These are phyloP conservation scores for Megalops atlanticus DNA, from an alignment of 2,113 vertebrate genomes.

Conservation along the genomic window DNA sequence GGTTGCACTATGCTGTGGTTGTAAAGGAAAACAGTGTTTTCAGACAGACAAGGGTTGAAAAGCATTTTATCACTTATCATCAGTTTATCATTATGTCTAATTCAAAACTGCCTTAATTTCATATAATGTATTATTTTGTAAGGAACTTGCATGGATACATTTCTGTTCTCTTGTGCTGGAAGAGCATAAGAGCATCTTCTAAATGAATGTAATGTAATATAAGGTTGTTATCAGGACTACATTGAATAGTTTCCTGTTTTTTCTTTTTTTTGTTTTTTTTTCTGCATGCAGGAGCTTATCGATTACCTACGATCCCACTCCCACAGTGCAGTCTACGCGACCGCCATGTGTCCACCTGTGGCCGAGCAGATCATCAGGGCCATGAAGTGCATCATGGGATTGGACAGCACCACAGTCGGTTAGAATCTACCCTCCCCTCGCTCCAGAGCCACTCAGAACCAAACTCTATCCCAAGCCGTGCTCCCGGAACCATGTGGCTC, in stretches of 20 bases:
- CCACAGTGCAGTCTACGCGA: conserved; percentile 82
- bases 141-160: neutral
- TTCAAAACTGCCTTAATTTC: neutral
- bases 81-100: neutral
- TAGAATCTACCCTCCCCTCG: conserved; percentile 50
- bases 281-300: conserved; percentile 79
- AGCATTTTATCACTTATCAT: neutral
- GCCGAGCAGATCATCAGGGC: conserved; percentile 83
- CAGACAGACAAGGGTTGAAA: neutral
- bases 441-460: conserved; percentile 13
- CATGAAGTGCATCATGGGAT: conserved; percentile 85
- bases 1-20: neutral
- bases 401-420: conserved; percentile 82
- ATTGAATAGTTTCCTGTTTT: neutral
- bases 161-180: neutral
- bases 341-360: conserved; percentile 81
- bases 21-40: neutral
- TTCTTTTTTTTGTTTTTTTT: neutral
- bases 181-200: no score
- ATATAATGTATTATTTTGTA: neutral
- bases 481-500: conserved; percentile 37
- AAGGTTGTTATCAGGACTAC: neutral
- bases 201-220: no score
- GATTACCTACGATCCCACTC: conserved; percentile 84
- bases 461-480: neutral